A percentile compares a stretch with the other conserved stretches of the same genome.
phyloP scores from a whole-genome alignment of 2,797 vertebrate species.

The Champsocephalus esox region DNA sequence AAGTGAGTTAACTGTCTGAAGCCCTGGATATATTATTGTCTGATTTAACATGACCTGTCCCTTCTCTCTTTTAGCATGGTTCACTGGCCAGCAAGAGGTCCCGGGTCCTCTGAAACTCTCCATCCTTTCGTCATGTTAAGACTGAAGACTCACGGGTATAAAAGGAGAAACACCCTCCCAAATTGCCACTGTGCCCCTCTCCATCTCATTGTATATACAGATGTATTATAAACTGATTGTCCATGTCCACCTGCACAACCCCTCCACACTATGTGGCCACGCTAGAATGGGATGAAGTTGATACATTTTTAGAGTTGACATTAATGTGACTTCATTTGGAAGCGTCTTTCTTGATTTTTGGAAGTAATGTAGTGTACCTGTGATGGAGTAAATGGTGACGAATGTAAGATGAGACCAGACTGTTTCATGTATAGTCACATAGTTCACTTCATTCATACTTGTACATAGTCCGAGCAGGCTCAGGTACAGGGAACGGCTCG shows the following conservation, averaged over 20 bases:
- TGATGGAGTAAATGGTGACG: conserved; percentile 48
- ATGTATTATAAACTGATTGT: conserved; percentile 78
- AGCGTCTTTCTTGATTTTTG: conserved; percentile 39
- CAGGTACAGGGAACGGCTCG: conserved; percentile 57
- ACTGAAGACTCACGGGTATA: conserved; percentile 30
- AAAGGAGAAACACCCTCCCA: conserved; percentile 33
- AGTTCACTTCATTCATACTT: conserved; percentile 53
- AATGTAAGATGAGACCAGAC: conserved; percentile 60
- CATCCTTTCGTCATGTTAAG: conserved; percentile 27
- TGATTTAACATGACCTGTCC: conserved; percentile 1
- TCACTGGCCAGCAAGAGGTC: conserved; percentile 94
- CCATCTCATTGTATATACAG: conserved; percentile 77
- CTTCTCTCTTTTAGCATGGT: conserved; percentile 85
- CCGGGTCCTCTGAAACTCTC: conserved; percentile 88
- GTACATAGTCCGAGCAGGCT: conserved; percentile 74
- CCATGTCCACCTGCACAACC: conserved; percentile 60
- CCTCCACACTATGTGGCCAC: conserved; percentile 53
- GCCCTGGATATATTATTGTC: neutral
- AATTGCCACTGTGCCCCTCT: conserved; percentile 70
- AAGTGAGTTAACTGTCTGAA: neutral
- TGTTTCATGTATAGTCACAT: conserved; percentile 49
- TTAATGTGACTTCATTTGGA: conserved; percentile 44
- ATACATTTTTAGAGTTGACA: conserved; percentile 56
- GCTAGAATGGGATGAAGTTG: conserved; percentile 48
- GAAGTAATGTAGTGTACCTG: conserved; percentile 54